Evolutionary conservation across 2,888 invertebrate species (phyloP).

Genomic region (Polymixis lichenea): DNA sequence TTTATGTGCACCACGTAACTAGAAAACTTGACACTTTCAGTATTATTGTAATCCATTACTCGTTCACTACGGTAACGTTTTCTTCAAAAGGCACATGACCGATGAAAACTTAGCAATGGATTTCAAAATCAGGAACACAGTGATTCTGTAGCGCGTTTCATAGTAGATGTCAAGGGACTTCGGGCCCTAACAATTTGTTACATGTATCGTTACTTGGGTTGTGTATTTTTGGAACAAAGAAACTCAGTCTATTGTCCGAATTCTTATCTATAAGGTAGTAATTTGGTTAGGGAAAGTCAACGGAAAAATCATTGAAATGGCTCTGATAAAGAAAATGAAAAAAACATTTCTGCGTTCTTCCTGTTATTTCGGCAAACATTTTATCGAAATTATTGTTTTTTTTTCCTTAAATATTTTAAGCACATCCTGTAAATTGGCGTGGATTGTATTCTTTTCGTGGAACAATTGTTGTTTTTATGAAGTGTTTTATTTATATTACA

Average conservation of each 20-base stretch:
- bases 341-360: slow-evolving; percentile 32
- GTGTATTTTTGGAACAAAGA: slow-evolving; percentile 77
- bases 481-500: background rate
- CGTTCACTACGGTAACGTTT: background rate
- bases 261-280: slow-evolving; percentile 65
- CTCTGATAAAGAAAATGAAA: slow-evolving; percentile 37
- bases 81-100: background rate
- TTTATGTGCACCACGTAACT: slow-evolving; percentile 4
- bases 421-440: slow-evolving; percentile 15
- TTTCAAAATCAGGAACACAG: background rate
- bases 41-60: slow-evolving; percentile 24
- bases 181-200: slow-evolving; percentile 76
- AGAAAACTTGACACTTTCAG: background rate
- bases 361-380: slow-evolving; percentile 49
- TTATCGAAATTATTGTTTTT: slow-evolving; percentile 37
- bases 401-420: slow-evolving; percentile 8
- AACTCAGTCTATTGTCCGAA: slow-evolving; percentile 72
- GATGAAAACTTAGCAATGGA: slow-evolving; percentile 31
- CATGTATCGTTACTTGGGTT: slow-evolving; percentile 78
- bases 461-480: background rate
- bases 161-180: slow-evolving; percentile 53
- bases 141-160: background rate
- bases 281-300: slow-evolving; percentile 58
- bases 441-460: slow-evolving; percentile 1
- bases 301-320: slow-evolving; percentile 53